Conservation (phyloP, 2,113 vertebrate species). For the Corydoras sp. region DNA sequence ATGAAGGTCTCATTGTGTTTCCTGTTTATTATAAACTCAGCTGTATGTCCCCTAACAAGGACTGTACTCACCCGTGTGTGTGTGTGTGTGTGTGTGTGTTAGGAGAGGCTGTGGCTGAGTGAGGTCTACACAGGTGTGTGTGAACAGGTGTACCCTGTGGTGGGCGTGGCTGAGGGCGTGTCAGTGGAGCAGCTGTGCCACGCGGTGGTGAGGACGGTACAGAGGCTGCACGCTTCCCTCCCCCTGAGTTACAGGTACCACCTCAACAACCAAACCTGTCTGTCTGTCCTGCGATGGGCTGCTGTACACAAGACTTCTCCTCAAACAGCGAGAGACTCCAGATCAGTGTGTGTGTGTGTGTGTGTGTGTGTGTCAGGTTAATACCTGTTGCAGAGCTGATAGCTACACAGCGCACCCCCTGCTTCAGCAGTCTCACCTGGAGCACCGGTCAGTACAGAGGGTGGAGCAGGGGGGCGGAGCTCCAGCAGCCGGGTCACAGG, state of each 20-base stretch:
- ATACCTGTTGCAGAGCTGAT: conserved; percentile 68
- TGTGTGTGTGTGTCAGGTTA: conserved; percentile 52
- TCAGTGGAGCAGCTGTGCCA: conserved; percentile 28
- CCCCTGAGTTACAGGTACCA: conserved; percentile 59
- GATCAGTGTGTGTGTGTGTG: background rate
- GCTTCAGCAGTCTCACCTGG: conserved; percentile 75
- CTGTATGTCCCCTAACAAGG: no score
- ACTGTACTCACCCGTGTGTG: background rate
- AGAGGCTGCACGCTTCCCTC: conserved; percentile 33
- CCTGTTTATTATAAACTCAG: no score
- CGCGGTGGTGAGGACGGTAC: conserved; percentile 24
- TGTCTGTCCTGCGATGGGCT: background rate
- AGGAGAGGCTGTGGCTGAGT: conserved; percentile 49
- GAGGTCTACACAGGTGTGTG: conserved; percentile 48
- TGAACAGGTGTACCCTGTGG: conserved; percentile 31
- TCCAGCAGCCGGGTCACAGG: conserved; percentile 32
- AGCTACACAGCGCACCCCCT: conserved; percentile 60
- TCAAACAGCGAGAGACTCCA: background rate
- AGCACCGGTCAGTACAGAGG: conserved; percentile 68
- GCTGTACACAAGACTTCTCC: background rate
- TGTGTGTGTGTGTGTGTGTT: conserved; percentile 15
- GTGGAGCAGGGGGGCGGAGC: conserved; percentile 60
- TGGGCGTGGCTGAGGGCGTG: background rate
- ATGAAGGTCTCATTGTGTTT: no score
- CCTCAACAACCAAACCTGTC: no score